Evolutionary conservation across 2,888 invertebrate species (phyloP).

Genomic region (Microplitis manilae): DNA sequence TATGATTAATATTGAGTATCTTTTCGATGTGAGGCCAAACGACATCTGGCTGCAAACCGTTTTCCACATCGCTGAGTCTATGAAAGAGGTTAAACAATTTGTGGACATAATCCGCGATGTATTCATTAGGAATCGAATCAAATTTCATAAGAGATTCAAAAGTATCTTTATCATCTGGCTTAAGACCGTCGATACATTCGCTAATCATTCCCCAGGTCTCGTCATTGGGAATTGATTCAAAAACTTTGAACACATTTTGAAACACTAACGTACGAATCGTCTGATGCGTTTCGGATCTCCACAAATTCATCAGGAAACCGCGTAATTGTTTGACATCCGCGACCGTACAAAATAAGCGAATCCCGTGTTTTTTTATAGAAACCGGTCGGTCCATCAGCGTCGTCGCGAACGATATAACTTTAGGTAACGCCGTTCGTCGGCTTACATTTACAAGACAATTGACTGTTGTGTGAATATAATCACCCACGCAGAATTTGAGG

Average conservation of each 20-base stretch:
- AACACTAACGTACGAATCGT: conserved; percentile 59
- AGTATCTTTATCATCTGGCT: conserved; percentile 43
- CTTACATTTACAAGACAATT: conserved; percentile 42
- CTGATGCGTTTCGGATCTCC: conserved; percentile 53
- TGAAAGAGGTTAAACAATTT: conserved; percentile 46
- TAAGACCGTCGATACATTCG: conserved; percentile 46
- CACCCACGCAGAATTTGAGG: conserved; percentile 48
- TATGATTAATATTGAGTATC: not conserved
- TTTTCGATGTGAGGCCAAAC: not conserved
- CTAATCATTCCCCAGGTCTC: conserved; percentile 54
- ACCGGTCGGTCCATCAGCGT: conserved; percentile 54
- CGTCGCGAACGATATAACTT: conserved; percentile 53
- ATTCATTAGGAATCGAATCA: conserved; percentile 43
- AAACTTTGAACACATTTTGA: conserved; percentile 42
- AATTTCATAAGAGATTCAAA: conserved; percentile 34
- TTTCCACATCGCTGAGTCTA: conserved; percentile 1
- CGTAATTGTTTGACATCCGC: conserved; percentile 45
- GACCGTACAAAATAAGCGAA: conserved; percentile 57
- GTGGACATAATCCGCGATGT: conserved; percentile 50
- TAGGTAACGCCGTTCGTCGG: conserved; percentile 45
- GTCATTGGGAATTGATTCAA: conserved; percentile 45
- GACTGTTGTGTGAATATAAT: conserved; percentile 48
- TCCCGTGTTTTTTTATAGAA: conserved; percentile 62
- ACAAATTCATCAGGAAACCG: conserved; percentile 45
- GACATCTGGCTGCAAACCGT: not conserved